These are phyloP conservation scores for Melanogrammus aeglefinus DNA, from an alignment of 2,797 vertebrate genomes.

Conservation along the genomic window DNA sequence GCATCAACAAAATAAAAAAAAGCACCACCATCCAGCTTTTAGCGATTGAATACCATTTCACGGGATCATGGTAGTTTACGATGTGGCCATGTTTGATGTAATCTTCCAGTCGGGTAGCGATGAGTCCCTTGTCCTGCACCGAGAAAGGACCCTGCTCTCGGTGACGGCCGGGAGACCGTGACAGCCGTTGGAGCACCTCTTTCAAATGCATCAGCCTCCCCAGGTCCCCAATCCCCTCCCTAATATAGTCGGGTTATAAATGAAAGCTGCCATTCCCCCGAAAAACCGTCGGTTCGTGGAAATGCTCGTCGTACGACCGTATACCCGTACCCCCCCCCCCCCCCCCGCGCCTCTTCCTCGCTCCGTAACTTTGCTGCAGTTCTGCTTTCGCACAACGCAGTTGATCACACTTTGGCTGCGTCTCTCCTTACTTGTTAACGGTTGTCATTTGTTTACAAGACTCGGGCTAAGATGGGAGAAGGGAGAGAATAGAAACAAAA, in stretches of 20 bases:
- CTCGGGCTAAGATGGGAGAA: not conserved
- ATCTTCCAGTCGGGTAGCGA: not conserved
- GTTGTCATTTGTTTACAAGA: not conserved
- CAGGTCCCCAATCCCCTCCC: conserved; percentile 33
- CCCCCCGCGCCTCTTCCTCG: no score
- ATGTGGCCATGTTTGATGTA: no score
- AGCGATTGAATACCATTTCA: no score
- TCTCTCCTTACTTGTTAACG: not conserved
- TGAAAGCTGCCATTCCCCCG: conserved; percentile 35
- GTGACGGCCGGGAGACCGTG: conserved; percentile 37
- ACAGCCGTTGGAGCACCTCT: conserved; percentile 44
- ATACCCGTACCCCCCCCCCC: not conserved
- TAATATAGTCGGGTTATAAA: conserved; percentile 26
- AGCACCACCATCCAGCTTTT: no score
- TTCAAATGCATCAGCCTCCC: conserved; percentile 53
- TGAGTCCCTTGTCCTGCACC: not conserved
- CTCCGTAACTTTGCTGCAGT: conserved; percentile 5
- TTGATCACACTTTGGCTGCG: no score
- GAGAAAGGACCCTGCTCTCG: conserved; percentile 11
- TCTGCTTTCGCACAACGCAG: not conserved
- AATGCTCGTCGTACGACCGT: conserved; percentile 16
- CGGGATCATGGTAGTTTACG: no score
- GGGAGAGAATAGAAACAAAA: not conserved
- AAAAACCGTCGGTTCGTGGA: conserved; percentile 25
- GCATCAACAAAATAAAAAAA: no score